Conservation (phyloP, 2,113 vertebrate genomes). For the Xenus cinereus region DNA sequence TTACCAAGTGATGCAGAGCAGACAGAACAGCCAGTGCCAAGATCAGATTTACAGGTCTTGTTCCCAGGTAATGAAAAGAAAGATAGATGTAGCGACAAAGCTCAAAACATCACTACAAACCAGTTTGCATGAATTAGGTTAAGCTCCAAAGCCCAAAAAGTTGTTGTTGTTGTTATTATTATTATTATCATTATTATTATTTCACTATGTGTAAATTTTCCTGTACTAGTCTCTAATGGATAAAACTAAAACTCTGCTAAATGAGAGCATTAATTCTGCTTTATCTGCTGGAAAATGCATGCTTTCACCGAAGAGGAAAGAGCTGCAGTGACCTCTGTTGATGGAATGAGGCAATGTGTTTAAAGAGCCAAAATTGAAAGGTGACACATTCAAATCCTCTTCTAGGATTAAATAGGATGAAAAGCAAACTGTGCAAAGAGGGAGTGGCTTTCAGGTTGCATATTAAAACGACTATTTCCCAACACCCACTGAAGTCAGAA, state of each 20-base stretch:
- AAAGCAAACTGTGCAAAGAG: not conserved
- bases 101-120: not conserved
- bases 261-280: not conserved
- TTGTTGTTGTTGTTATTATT: not conserved
- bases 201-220: not conserved
- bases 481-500: not conserved
- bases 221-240: not conserved
- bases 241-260: not conserved
- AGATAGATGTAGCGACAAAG: not conserved
- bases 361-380: not conserved
- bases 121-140: not conserved
- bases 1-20: not conserved
- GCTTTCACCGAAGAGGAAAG: conserved; percentile 4
- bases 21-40: not conserved
- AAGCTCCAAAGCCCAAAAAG: not conserved
- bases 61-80: not conserved
- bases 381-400: not conserved
- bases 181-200: not conserved
- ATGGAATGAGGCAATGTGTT: conserved; percentile 63
- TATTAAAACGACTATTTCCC: not conserved
- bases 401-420: not conserved
- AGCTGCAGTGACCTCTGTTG: conserved; percentile 77
- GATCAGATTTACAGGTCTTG: not conserved
- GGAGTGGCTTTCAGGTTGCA: not conserved
- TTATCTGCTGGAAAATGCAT: not conserved